Evolutionary conservation across 2,888 invertebrate species (phyloP), one percentile per base, ranked within the genome.

Genomic region (Coleophora deauratella): DNA sequence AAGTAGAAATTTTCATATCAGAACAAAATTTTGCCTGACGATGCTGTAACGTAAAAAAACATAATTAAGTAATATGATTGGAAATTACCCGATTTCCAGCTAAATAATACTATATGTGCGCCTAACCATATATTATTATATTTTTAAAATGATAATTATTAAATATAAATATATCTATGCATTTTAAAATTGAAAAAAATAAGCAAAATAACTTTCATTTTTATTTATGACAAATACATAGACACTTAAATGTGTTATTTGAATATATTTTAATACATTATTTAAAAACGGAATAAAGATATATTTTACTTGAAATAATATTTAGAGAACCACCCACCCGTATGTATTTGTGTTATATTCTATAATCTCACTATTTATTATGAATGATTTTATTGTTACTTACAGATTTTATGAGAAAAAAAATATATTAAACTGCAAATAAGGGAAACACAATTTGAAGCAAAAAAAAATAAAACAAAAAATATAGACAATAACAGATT

Each of bases 401-500:
- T 31, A 31, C 41, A 56, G 51, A 53, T 50, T 51, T 46, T 52
- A 43, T 27, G 21, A 35, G 45, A 53, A 50, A 52, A 53, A 43
- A 50, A 44, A 48, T 49, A 47, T 48, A 46, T 44, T 43, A 46
- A 34, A 49, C 41, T 43, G 14, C n/a, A 49, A 49, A 46, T 36
- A 52, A 49, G 55, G 46, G 54, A 50, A 47, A 47, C 39, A 31
- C 52, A 59, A n/a, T n/a, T n/a, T n/a, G 63, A 66, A 63, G 51
- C 51, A 65, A 67, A 60, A 61, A 61, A 76, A 81, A 81, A 79
- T 73, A 75, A 85, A 81, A 78, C 70, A 66, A 82, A 78, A 59
- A 61, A 46, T 55, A 67, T 78, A 74, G 81, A 84, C 82, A 82
- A 84, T 85, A 85, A 85, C 85, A 82, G 77, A 78, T 82, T 84